Evolutionary conservation across 2,888 invertebrate species (phyloP).

Genomic region (Anticlea derivata): DNA sequence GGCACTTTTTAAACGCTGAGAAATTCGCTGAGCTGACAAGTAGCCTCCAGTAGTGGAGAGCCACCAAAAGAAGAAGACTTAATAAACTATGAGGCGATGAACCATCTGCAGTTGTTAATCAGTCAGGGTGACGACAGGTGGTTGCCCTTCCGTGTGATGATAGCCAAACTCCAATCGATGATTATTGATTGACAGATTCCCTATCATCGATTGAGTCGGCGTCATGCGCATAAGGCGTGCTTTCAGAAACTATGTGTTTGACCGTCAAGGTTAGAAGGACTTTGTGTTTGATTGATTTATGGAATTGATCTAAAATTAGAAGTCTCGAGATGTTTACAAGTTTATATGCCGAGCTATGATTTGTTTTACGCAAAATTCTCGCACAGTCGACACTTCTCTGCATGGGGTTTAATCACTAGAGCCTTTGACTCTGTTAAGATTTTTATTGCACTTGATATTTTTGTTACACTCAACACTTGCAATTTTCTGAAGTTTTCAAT

Average conservation of each 20-base stretch:
- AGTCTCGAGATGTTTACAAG: background rate
- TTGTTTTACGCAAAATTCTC: background rate
- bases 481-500: background rate
- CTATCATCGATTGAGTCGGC: constrained; percentile 1
- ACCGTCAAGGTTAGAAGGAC: constrained; percentile 10
- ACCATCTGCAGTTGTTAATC: constrained; percentile 8
- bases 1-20: no score
- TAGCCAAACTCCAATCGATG: constrained; percentile 21
- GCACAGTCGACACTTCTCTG: background rate
- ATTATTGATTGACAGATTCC: constrained; percentile 24
- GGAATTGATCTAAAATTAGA: constrained; percentile 6
- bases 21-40: no score
- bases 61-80: no score
- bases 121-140: constrained; percentile 18
- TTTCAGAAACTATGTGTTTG: background rate
- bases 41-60: no score
- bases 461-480: background rate
- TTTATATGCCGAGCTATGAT: background rate
- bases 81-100: constrained; percentile 13
- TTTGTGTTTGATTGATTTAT: constrained; percentile 5
- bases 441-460: background rate
- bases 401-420: background rate
- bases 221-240: no score
- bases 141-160: constrained; percentile 24
- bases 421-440: background rate